Percentiles rank a stretch among this genome's conserved stretches.
These are phyloP conservation scores for Mamestra brassicae DNA, from an alignment of 2,888 invertebrate species.

Conservation along the genomic window DNA sequence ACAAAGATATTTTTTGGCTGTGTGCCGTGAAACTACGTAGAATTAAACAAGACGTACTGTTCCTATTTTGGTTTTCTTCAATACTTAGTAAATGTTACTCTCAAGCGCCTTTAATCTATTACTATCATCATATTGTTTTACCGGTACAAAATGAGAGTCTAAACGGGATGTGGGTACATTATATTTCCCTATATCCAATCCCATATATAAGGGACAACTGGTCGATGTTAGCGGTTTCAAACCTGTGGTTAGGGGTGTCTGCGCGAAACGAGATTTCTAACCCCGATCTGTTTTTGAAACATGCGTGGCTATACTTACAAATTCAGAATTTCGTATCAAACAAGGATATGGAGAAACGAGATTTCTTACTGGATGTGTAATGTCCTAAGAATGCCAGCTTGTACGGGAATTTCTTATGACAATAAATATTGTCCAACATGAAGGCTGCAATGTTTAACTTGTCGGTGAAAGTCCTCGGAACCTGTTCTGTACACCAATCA, in stretches of 20 bases:
- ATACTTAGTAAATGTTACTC: not conserved
- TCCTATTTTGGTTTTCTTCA: not conserved
- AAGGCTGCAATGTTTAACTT: constrained; percentile 46
- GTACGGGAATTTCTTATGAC: constrained; percentile 30
- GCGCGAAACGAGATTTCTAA: constrained; percentile 44
- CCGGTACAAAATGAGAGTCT: not conserved
- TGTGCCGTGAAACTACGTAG: not conserved
- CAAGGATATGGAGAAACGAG: not conserved
- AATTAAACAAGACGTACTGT: not conserved
- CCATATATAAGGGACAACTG: constrained; percentile 24
- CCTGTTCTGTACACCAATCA: constrained; percentile 54
- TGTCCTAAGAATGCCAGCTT: constrained; percentile 44
- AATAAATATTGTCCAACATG: constrained; percentile 56
- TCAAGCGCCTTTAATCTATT: not conserved
- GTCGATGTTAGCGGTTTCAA: constrained; percentile 52
- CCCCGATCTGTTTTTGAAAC: constrained; percentile 46
- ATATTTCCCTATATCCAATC: not conserved
- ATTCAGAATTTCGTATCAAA: not conserved
- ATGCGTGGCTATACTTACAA: not conserved
- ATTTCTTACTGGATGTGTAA: constrained; percentile 33
- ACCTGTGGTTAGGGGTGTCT: constrained; percentile 61
- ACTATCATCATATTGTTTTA: not conserved
- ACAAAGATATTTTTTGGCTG: not conserved
- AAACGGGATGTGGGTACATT: not conserved
- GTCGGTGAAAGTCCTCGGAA: constrained; percentile 56